Conservation (phyloP, 2,797 vertebrate genomes). For the Gallinago solitaria region DNA sequence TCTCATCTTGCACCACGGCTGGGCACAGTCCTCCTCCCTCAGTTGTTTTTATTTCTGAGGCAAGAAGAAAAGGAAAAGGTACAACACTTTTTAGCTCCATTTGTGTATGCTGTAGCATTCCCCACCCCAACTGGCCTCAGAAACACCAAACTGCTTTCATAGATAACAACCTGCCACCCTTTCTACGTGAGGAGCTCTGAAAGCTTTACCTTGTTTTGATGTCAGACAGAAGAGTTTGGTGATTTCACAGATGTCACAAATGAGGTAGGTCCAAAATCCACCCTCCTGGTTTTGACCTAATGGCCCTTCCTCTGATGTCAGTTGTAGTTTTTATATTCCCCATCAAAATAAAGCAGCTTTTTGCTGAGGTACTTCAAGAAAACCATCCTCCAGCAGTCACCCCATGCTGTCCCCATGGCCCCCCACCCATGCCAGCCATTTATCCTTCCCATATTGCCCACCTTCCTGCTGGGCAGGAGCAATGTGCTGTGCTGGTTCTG, state of each 20-base stretch:
- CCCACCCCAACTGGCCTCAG: neutral
- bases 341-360: neutral
- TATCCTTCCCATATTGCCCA: neutral
- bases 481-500: neutral
- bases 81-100: neutral
- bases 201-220: neutral
- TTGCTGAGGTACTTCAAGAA: neutral
- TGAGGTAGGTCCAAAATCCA: neutral
- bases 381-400: neutral
- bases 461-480: neutral
- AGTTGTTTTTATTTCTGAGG: neutral
- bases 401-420: accelerated
- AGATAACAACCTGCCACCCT: neutral
- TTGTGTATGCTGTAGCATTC: neutral
- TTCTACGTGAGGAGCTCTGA: neutral
- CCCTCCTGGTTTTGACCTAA: neutral
- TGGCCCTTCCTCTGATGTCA: neutral
- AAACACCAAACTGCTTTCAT: neutral
- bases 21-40: neutral
- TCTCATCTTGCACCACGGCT: neutral
- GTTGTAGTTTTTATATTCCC: neutral
- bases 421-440: neutral
- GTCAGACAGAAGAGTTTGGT: neutral
- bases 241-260: neutral
- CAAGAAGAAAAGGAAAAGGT: neutral